Percentiles rank a stretch among this genome's conserved stretches.
phyloP scores from a whole-genome alignment of 2,797 vertebrate genomes.

The Trichosurus vulpecula region DNA sequence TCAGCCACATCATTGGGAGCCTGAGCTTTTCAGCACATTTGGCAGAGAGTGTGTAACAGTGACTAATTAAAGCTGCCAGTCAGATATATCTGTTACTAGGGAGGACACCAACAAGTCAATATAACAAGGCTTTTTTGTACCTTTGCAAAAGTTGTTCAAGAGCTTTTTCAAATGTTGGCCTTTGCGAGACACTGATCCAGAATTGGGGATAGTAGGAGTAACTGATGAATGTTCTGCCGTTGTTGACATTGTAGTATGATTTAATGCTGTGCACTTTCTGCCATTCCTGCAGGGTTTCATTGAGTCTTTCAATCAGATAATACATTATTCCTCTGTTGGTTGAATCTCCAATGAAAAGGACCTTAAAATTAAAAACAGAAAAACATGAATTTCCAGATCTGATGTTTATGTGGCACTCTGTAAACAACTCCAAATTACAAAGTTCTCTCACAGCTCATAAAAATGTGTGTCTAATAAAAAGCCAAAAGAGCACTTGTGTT shows the following conservation, averaged over 20 bases:
- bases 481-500: neutral
- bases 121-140: slow-evolving; percentile 81
- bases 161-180: slow-evolving; percentile 92
- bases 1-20: slow-evolving; percentile 57
- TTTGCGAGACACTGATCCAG: slow-evolving; percentile 88
- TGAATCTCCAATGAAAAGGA: slow-evolving; percentile 97
- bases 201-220: slow-evolving; percentile 98
- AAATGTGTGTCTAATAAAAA: neutral
- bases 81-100: slow-evolving; percentile 24
- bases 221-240: slow-evolving; percentile 88
- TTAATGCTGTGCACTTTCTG: slow-evolving; percentile 92
- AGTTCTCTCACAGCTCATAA: slow-evolving; percentile 21
- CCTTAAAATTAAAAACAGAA: slow-evolving; percentile 82
- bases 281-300: slow-evolving; percentile 93
- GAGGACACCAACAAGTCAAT: slow-evolving; percentile 32
- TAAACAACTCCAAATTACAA: slow-evolving; percentile 12
- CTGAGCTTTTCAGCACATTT: slow-evolving; percentile 75
- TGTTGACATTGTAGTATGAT: slow-evolving; percentile 91
- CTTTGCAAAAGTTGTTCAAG: slow-evolving; percentile 92
- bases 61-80: slow-evolving; percentile 35
- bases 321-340: slow-evolving; percentile 99
- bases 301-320: slow-evolving; percentile 94
- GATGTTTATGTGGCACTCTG: neutral
- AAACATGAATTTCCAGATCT: slow-evolving; percentile 28
- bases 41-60: slow-evolving; percentile 23